Evolutionary conservation across 2,888 invertebrate genomes (phyloP).

Genomic region (Heliconius ethilla): DNA sequence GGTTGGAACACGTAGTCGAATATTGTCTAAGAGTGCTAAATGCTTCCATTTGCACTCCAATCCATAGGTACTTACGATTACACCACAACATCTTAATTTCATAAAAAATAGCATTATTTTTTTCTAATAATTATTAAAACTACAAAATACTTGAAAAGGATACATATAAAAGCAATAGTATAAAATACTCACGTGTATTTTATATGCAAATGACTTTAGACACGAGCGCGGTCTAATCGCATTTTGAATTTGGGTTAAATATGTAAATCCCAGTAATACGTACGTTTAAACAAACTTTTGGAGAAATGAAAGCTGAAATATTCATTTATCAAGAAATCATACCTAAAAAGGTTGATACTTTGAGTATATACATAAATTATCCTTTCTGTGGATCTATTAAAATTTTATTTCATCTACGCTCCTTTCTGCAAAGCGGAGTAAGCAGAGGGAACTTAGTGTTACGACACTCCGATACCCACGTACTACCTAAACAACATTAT

Average conservation of each 20-base stretch:
- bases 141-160: neutral
- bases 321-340: constrained; percentile 16
- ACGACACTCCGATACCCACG: no score
- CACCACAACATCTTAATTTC: no score
- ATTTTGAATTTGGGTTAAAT: constrained; percentile 19
- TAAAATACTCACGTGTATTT: neutral
- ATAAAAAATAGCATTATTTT: neutral
- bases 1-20: neutral
- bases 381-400: neutral
- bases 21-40: neutral
- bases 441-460: no score
- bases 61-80: neutral
- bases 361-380: neutral
- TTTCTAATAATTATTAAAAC: neutral
- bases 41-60: neutral
- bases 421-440: no score
- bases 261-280: constrained; percentile 12
- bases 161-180: neutral
- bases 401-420: neutral
- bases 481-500: no score
- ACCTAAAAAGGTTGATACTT: neutral
- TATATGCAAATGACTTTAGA: constrained; percentile 7
- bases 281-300: constrained; percentile 17
- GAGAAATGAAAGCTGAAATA: constrained; percentile 11
- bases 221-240: constrained; percentile 4